Evolutionary conservation across 2,113 vertebrate genomes (phyloP).

Genomic region (Raphicerus campestris): DNA sequence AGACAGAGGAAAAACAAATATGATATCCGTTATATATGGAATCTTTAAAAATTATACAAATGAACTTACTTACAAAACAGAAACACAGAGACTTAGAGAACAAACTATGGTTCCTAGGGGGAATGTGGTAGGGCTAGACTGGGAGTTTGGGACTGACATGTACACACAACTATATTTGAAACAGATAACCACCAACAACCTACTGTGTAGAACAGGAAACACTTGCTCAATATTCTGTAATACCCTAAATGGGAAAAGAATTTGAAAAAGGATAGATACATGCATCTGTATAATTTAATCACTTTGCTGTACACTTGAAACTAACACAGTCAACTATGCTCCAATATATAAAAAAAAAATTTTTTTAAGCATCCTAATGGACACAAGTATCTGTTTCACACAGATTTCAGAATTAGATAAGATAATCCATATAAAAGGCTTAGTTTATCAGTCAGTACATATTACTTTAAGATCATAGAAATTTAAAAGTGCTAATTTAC

Average conservation of each 20-base stretch:
- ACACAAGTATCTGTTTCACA: background rate
- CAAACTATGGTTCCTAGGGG: background rate
- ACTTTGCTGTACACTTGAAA: background rate
- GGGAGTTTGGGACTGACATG: background rate
- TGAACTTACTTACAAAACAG: background rate
- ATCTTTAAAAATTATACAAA: background rate
- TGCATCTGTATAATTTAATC: background rate
- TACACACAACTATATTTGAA: background rate
- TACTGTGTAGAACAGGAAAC: background rate
- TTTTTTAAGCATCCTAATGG: background rate
- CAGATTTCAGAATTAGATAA: slow-evolving; percentile 42
- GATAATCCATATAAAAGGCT: background rate
- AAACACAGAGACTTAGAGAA: background rate
- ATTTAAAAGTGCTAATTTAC: background rate
- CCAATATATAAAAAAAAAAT: background rate
- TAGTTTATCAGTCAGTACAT: background rate
- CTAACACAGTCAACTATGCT: background rate
- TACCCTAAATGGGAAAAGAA: background rate
- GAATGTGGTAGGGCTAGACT: background rate
- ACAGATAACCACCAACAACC: background rate
- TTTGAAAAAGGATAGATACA: background rate
- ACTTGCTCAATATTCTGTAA: background rate
- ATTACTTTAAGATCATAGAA: background rate
- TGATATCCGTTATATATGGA: background rate
- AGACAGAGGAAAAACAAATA: background rate